Evolutionary conservation across 2,888 invertebrate genomes (phyloP), one percentile per base, ranked within the genome.

Genomic region (Sturmia bella): DNA sequence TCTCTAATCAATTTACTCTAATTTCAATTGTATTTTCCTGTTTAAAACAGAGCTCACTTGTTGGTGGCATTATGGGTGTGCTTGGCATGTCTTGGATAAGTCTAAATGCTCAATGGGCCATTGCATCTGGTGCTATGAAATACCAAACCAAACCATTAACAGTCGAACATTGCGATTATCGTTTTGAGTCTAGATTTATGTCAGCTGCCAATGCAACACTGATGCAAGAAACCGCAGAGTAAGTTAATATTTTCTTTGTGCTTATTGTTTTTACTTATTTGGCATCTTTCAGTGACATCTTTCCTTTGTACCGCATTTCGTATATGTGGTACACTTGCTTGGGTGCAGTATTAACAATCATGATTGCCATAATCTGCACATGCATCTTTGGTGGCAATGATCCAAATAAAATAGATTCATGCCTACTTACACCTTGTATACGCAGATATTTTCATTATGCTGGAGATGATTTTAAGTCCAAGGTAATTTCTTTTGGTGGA

Each of bases 251-350:
- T 27, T 41, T 0, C 5, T n/a, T 50, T 32, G 11, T 27, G 27
- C 2, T 15, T n/a, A 12, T 59, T 17, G 27, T 17, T 80, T 37
- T 72, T 45, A n/a, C n/a, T n/a, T 52, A 15, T 45, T 59, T 19
- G 52, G 3, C 37, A 27, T 63, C n/a, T 72, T 72, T 43, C 43
- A 91, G 91, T 43, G 87, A 88, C 15, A 86, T 91, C 48, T 89
- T 91, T 84, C 88, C 90, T 0, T 79, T 96, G 3, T 94, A 95
- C 76, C 94, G 95, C 52, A 92, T 96, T 11, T 96, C 96, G 0
- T 96, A 96, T 88, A 93, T 96, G 91, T 96, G 96, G 96, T 96
- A 95, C 86, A 95, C 95, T 0, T 89, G 94, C 3, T 88, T 93
- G 17, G 94, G 94, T 12, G 91, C 92, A 5, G 74, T 91, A 1